Evolutionary conservation across 1,140 invertebrate species (phyloP), one percentile per base, ranked within the genome.

Genomic region (Apis cerana): DNA sequence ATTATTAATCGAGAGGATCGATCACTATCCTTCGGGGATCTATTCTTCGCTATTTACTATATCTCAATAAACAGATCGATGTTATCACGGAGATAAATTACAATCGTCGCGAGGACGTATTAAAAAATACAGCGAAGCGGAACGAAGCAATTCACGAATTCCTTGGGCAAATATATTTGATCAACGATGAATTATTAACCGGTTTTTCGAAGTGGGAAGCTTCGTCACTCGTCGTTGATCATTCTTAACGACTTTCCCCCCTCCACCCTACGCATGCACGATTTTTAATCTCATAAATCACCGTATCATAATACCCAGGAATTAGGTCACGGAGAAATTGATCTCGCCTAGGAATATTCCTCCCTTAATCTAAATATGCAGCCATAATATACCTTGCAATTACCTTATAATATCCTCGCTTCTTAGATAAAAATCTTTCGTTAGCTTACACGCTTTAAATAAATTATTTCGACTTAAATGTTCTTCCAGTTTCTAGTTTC

Each of bases 131-230:
- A 33, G 17, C 17, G n/a, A 9, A 59, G 43, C 17, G 21, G 68
- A 59, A 68, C n/a, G 21, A 27, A 33, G 33, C 33, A 33, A 33
- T 33, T 33, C 33, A 43, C 1, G 13, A 50, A 78, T 78, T 59
- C 74, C 12, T 68, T 59, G 4, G 43, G 9, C 27, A 50, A 58
- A 69, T 69, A 48, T 78, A 69, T 69, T 59, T 65, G 65, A 78
- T 59, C 64, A n/a, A 52, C 19, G 21, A 69, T 78, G 75, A 69
- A 78, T 78, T 68, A 69, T 78, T 17, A 78, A 69, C 69, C 69
- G 65, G 33, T 59, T 59, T 78, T 12, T 48, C 11, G 33, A 33
- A 27, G 1, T 58, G 48, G 54, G 33, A 58, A 76, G 56, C 56
- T 23, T 59, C 56, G 15, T 62, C 43, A 15, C 43, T 27, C 54